Evolutionary conservation across 1,140 invertebrate genomes (phyloP), one percentile per base, ranked within the genome.

Genomic region (Copidosoma floridanum): DNA sequence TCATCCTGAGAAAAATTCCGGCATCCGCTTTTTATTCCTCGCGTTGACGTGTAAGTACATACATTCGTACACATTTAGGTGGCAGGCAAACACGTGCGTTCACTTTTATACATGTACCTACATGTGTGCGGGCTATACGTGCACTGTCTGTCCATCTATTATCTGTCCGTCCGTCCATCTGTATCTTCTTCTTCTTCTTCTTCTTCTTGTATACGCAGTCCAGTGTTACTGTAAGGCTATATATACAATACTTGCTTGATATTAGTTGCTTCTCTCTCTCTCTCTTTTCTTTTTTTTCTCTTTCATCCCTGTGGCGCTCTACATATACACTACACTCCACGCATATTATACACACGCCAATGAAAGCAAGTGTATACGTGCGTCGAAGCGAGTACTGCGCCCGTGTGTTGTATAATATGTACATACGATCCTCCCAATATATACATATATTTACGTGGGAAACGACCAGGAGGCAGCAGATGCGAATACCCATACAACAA

Each of bases 361-460:
- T n/a, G 24, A 6, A 1, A 3, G n/a, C n/a, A n/a, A n/a, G 51
- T 55, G 44, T 41, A 24, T 35, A 41, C 52, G 44, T 51, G 50
- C 52, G 56, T 50, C 48, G 56, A 57, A 60, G 62, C 50, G 46
- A n/a, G n/a, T n/a, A n/a, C n/a, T n/a, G n/a, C n/a, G n/a, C n/a
- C n/a, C n/a, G n/a, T n/a, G n/a, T n/a, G n/a, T n/a, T n/a, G n/a
- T n/a, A n/a, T n/a, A n/a, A n/a, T n/a, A n/a, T n/a, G n/a, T n/a
- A n/a, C n/a, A n/a, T 24, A 61, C 48, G 57, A 65, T 53, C 72
- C 70, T 64, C 66, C 54, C 60, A 71, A 78, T 77, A 76, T 77
- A 76, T 78, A 79, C 77, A 76, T 78, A 78, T 77, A 76, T 77
- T 77, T 78, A 79, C 77, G 77, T 78, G 76, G 76, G 77, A 79